These are phyloP conservation scores for Muntiacus muntjak DNA, from an alignment of 2,113 vertebrate species.

Conservation along the genomic window DNA sequence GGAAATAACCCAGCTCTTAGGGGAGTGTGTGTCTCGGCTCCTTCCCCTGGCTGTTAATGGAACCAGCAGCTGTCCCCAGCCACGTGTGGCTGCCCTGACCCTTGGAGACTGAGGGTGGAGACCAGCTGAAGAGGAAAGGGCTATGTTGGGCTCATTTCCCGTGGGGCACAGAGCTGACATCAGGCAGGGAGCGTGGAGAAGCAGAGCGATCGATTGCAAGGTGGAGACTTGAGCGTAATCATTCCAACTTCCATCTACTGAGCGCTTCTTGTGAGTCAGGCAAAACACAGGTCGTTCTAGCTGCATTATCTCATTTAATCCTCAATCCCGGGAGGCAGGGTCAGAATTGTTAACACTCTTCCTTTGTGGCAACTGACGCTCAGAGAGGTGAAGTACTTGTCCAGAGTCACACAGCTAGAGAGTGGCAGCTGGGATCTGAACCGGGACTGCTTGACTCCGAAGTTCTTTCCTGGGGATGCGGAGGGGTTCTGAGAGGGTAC, in stretches of 20 bases:
- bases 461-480: neutral
- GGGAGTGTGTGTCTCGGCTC: neutral
- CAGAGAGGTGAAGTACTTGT: conserved; percentile 34
- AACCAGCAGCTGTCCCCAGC: conserved; percentile 35
- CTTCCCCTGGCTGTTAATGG: conserved; percentile 52
- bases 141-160: conserved; percentile 12
- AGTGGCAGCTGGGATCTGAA: neutral
- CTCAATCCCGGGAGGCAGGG: neutral
- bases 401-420: neutral
- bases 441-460: too few species aligned
- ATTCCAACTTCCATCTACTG: conserved; percentile 11
- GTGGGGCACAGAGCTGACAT: neutral
- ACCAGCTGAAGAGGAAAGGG: neutral
- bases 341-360: neutral
- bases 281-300: neutral
- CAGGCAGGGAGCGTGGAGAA: neutral
- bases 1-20: conserved; percentile 53
- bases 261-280: conserved; percentile 12
- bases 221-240: neutral
- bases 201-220: conserved; percentile 43
- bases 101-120: neutral
- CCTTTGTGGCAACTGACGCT: neutral
- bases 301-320: conserved; percentile 50
- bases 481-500: neutral
- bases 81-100: neutral